phyloP scores from a whole-genome alignment of 2,113 vertebrate genomes.

The Lepisosteus oculatus region DNA sequence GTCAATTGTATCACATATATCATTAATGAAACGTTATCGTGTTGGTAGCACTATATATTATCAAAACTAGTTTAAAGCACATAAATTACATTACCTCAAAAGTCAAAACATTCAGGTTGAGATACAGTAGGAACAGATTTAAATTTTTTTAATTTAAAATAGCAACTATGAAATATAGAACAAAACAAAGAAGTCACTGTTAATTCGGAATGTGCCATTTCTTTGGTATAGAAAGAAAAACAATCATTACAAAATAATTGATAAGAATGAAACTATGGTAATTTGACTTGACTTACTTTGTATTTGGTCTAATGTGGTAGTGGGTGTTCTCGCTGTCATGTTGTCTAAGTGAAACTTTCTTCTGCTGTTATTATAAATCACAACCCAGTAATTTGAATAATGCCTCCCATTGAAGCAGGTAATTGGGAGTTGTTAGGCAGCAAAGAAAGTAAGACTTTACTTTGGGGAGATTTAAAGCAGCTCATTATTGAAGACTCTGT shows the following conservation, averaged over 20 bases:
- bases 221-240: too few species aligned
- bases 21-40: too few species aligned
- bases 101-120: too few species aligned
- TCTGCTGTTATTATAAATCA: not conserved
- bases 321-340: not conserved
- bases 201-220: not conserved
- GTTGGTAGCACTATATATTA: too few species aligned
- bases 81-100: too few species aligned
- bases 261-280: too few species aligned
- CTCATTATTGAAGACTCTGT: not conserved
- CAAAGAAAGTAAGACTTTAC: not conserved
- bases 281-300: not conserved
- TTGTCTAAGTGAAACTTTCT: not conserved
- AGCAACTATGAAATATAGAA: not conserved
- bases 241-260: too few species aligned
- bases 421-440: not conserved
- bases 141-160: too few species aligned
- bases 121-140: too few species aligned
- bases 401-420: not conserved
- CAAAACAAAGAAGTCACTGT: not conserved
- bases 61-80: too few species aligned
- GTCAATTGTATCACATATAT: too few species aligned
- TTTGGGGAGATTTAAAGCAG: not conserved
- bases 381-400: not conserved
- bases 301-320: not conserved